Evolutionary conservation across 2,888 invertebrate genomes (phyloP).

Genomic region (Tipula lateralis): DNA sequence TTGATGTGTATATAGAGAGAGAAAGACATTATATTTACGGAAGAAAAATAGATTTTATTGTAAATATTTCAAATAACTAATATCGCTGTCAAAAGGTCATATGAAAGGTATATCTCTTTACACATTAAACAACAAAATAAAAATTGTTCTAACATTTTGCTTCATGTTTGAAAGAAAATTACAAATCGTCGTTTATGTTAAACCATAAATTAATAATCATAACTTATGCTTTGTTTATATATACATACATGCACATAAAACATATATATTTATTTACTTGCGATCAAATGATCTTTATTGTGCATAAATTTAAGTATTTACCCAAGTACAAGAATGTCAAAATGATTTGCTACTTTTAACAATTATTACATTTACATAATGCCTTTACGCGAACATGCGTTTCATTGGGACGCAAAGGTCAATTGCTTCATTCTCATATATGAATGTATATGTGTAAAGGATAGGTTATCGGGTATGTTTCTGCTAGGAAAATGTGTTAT

Average conservation of each 20-base stretch:
- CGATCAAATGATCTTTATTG: background rate
- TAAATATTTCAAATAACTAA: background rate
- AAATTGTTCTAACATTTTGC: background rate
- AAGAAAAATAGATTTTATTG: background rate
- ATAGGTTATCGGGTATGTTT: no score
- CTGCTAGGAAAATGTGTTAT: no score
- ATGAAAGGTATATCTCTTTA: background rate
- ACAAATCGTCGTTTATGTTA: constrained; percentile 5
- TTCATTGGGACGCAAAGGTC: background rate
- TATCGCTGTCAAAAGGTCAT: background rate
- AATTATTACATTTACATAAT: background rate
- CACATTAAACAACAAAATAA: background rate
- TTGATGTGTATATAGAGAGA: background rate
- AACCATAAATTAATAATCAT: constrained; percentile 5
- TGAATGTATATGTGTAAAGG: no score
- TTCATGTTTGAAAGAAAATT: background rate
- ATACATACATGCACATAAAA: no score
- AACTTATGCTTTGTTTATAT: background rate
- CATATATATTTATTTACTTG: background rate
- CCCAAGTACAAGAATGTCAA: background rate
- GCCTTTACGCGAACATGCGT: background rate
- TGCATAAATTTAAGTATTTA: background rate
- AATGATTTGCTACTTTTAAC: background rate
- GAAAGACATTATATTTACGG: background rate
- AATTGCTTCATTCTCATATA: background rate